Conservation (phyloP, 2,888 invertebrate species). For the Steinernema hermaphroditum region DNA sequence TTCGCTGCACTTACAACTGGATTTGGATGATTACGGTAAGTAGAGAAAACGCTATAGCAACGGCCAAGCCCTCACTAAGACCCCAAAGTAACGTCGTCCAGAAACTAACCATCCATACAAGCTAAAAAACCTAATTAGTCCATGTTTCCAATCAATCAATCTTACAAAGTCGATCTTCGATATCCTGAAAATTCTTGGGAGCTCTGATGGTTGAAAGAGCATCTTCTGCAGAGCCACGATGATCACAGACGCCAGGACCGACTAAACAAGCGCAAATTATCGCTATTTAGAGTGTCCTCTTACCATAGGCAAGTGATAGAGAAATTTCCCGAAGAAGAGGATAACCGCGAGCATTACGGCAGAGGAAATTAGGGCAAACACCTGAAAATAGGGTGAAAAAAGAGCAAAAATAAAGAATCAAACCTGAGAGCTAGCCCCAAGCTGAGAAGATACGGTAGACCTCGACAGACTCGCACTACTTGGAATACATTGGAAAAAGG, state of each 20-base stretch:
- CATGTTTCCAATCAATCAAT: constrained; percentile 20
- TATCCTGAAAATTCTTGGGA: constrained; percentile 76
- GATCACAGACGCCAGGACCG: constrained; percentile 68
- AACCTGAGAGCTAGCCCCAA: constrained; percentile 31
- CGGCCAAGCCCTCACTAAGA: constrained; percentile 79
- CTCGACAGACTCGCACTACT: constrained; percentile 22
- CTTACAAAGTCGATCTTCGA: constrained; percentile 78
- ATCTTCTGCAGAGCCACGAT: constrained; percentile 69
- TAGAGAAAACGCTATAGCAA: constrained; percentile 77
- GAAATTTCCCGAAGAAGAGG: constrained; percentile 83
- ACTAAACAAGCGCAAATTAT: constrained; percentile 42
- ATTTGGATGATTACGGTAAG: constrained; percentile 76
- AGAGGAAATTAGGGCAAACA: constrained; percentile 78
- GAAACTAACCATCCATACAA: constrained; percentile 81
- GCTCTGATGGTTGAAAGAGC: constrained; percentile 75
- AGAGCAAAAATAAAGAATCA: neutral
- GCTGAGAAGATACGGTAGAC: constrained; percentile 26
- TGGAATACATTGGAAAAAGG: constrained; percentile 30
- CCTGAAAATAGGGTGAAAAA: constrained; percentile 72
- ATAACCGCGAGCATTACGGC: constrained; percentile 77
- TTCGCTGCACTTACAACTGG: constrained; percentile 61
- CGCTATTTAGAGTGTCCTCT: no score
- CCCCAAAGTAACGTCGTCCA: constrained; percentile 77
- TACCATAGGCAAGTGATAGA: constrained; percentile 80
- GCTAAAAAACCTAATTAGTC: constrained; percentile 36